A percentile compares a stretch with the other conserved stretches of the same genome.
Conservation (phyloP, 2,888 invertebrate genomes). For the Volucella inflata region DNA sequence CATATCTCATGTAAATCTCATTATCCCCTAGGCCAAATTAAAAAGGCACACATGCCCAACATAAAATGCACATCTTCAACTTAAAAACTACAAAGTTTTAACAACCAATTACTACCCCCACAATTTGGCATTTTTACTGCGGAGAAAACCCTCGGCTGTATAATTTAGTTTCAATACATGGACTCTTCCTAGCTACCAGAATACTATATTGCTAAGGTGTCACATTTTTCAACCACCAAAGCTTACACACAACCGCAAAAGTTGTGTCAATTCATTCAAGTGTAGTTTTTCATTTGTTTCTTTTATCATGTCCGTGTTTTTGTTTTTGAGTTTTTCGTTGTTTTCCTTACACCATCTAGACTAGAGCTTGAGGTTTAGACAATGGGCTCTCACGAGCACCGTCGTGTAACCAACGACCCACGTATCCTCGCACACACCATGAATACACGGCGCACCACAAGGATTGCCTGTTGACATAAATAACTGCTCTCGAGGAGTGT, state of each 20-base stretch:
- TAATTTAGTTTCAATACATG: too few relatives aligned
- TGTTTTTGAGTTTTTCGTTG: slow-evolving; percentile 22
- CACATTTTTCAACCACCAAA: background rate
- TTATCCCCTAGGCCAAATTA: slow-evolving; percentile 51
- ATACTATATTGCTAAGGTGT: slow-evolving; percentile 5
- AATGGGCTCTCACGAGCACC: slow-evolving; percentile 22
- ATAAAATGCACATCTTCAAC: slow-evolving; percentile 25
- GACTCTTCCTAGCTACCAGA: background rate
- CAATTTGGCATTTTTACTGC: too few relatives aligned
- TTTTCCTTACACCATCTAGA: slow-evolving; percentile 16
- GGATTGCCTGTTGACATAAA: slow-evolving; percentile 65
- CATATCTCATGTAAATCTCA: slow-evolving; percentile 61
- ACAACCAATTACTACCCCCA: slow-evolving; percentile 37
- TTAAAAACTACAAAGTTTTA: slow-evolving; percentile 13
- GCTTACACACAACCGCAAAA: slow-evolving; percentile 15
- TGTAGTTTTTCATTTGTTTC: background rate
- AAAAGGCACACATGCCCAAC: slow-evolving; percentile 31
- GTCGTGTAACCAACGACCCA: slow-evolving; percentile 43
- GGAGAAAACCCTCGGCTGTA: too few relatives aligned
- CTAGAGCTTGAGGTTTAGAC: slow-evolving; percentile 26
- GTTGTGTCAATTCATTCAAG: slow-evolving; percentile 48
- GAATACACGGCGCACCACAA: slow-evolving; percentile 29
- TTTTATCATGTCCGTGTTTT: too few relatives aligned
- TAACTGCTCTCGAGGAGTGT: slow-evolving; percentile 55
- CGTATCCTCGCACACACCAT: slow-evolving; percentile 13